Evolutionary conservation across 2,888 invertebrate species (phyloP).

Genomic region (Cactoblastis cactorum): DNA sequence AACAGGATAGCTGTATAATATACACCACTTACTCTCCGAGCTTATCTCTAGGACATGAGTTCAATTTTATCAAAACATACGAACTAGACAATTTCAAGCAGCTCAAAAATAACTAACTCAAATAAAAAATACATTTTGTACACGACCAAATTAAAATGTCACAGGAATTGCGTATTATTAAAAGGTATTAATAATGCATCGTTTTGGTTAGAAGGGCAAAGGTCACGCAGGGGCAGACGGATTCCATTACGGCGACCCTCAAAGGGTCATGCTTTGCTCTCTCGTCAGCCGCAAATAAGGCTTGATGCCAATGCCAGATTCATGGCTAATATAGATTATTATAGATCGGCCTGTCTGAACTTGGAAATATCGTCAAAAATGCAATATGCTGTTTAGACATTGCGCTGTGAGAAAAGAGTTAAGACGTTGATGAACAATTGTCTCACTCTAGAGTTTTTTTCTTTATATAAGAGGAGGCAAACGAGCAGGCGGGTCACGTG

Average conservation of each 20-base stretch:
- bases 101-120: not conserved
- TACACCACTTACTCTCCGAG: no score
- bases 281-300: constrained; percentile 43
- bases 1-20: no score
- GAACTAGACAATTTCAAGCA: not conserved
- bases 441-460: no score
- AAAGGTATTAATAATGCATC: constrained; percentile 56
- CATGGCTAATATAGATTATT: not conserved
- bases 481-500: no score
- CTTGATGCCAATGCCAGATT: constrained; percentile 23
- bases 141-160: not conserved
- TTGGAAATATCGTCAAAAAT: not conserved
- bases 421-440: no score
- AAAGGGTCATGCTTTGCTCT: constrained; percentile 56
- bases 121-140: not conserved
- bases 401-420: not conserved
- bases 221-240: constrained; percentile 52
- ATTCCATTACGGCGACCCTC: constrained; percentile 46
- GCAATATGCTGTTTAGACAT: not conserved
- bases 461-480: no score
- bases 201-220: constrained; percentile 47
- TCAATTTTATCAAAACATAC: no score
- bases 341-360: not conserved
- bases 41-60: no score
- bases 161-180: constrained; percentile 27